phyloP scores from a whole-genome alignment of 1,140 invertebrate genomes.

The Caenorhabditis briggsae region DNA sequence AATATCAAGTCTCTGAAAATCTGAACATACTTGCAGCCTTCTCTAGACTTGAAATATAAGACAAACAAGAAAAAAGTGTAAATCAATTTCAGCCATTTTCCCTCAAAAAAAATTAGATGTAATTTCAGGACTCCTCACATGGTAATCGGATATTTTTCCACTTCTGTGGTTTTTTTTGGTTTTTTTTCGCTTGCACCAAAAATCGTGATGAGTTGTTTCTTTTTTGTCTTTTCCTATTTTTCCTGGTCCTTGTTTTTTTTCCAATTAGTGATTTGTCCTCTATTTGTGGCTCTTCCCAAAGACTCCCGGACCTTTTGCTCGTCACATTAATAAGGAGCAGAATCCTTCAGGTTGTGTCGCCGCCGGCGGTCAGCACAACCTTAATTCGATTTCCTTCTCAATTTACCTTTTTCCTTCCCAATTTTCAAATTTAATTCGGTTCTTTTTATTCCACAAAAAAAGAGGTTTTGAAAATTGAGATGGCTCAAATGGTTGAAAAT shows the following conservation, averaged over 20 bases:
- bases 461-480: constrained; percentile 22
- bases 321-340: constrained; percentile 41
- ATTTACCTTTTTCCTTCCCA: constrained; percentile 37
- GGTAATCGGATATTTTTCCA: constrained; percentile 28
- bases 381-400: constrained; percentile 25
- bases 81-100: neutral
- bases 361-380: neutral
- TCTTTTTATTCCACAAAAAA: constrained; percentile 44
- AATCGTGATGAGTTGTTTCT: neutral
- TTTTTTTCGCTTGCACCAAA: constrained; percentile 15
- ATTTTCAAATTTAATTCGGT: neutral
- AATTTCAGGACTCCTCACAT: neutral
- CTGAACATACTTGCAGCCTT: too few species aligned
- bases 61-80: too few species aligned
- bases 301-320: neutral
- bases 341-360: constrained; percentile 35
- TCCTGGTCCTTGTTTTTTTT: neutral
- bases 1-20: too few species aligned
- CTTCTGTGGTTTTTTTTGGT: constrained; percentile 15
- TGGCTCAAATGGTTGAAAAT: constrained; percentile 22
- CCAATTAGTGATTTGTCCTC: neutral
- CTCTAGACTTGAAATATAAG: too few species aligned
- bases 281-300: neutral
- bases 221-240: neutral
- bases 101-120: neutral